phyloP scores from a whole-genome alignment of 2,888 invertebrate species.

The Agrochola lychnidis region DNA sequence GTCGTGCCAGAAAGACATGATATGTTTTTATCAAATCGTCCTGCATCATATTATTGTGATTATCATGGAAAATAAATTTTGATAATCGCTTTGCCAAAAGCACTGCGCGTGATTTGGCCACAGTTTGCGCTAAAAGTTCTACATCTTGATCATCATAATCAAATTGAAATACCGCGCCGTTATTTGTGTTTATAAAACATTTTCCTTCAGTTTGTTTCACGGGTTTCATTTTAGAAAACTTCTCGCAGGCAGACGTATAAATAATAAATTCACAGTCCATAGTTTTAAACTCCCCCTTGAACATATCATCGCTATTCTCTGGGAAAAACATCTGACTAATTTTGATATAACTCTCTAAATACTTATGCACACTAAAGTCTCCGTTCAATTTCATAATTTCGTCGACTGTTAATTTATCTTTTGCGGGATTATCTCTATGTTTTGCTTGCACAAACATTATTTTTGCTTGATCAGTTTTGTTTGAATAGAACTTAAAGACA shows the following conservation, averaged over 20 bases:
- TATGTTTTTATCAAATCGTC: slow-evolving; percentile 54
- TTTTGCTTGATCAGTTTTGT: slow-evolving; percentile 24
- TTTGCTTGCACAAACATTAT: slow-evolving; percentile 66
- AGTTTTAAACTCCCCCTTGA: slow-evolving; percentile 31
- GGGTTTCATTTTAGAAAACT: slow-evolving; percentile 34
- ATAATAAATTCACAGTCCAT: slow-evolving; percentile 55
- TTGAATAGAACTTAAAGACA: slow-evolving; percentile 55
- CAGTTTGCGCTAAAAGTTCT: slow-evolving; percentile 24
- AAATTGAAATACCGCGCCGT: slow-evolving; percentile 42
- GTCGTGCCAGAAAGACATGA: slow-evolving; percentile 47
- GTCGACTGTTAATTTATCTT: slow-evolving; percentile 44
- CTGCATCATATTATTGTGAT: slow-evolving; percentile 38
- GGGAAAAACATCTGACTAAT: slow-evolving; percentile 42
- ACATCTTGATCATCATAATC: slow-evolving; percentile 49
- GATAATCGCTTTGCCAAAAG: slow-evolving; percentile 45
- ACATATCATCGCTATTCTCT: slow-evolving; percentile 32
- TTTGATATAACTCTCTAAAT: slow-evolving; percentile 54
- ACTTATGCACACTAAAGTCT: slow-evolving; percentile 55
- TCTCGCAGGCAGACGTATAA: slow-evolving; percentile 52
- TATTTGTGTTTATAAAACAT: slow-evolving; percentile 38
- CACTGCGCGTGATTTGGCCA: slow-evolving; percentile 42
- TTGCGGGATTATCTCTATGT: slow-evolving; percentile 51
- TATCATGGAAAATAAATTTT: slow-evolving; percentile 40
- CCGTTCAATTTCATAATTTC: slow-evolving; percentile 45
- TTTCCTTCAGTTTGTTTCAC: slow-evolving; percentile 13